Base-by-base conservation (phyloP, 2,797 vertebrate species). In the Erethizon dorsatum region DNA sequence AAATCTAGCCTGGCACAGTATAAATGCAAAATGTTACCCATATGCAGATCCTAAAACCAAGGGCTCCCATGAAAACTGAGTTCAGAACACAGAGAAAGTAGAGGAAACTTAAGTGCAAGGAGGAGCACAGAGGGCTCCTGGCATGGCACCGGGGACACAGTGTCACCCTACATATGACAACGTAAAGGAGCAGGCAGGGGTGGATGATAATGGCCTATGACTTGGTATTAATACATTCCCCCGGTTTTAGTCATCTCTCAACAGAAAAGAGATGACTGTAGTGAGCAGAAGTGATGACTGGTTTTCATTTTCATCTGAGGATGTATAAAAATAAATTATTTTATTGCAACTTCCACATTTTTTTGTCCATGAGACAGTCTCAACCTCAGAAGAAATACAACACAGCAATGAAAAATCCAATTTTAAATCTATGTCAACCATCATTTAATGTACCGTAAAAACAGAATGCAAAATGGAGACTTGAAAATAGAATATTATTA, bases 401-500 rank as follows among this genome's bases (percentile, higher is more conserved):
- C 45, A 17, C n/a, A 84, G 4, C 24, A 52, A 14, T 63, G 18
- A 92, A 89, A 92, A 73, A 41, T 52, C 56, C 24, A 94, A 65
- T 31, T 90, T 83, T 90, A 87, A 80, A 63, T 3, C 4, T 67
- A 59, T n/a, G 28, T 33, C 17, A 88, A 37, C 14, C 91, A 59
- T 83, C 14, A 95, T 57, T 47, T 63, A 86, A 65, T 91, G 83
- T 93, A 83, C 79, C 54, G 86, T 45, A 91, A 37, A 65, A n/a
- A 33, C n/a, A 54, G 3, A 31, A 88, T 54, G 63, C 28, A 96
- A 95, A 75, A 26, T 20, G 61, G 41, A 67, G 33, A 79, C 1
- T 63, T 63, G 0, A 47, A 86, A 89, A 83, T 73, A 96, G 47
- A 90, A 24, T 89, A 95, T 98, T 98, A 98, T 98, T 98, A 18